These are phyloP conservation scores for Drosophila emarginata DNA, from an alignment of 2,888 invertebrate species.

Conservation along the genomic window DNA sequence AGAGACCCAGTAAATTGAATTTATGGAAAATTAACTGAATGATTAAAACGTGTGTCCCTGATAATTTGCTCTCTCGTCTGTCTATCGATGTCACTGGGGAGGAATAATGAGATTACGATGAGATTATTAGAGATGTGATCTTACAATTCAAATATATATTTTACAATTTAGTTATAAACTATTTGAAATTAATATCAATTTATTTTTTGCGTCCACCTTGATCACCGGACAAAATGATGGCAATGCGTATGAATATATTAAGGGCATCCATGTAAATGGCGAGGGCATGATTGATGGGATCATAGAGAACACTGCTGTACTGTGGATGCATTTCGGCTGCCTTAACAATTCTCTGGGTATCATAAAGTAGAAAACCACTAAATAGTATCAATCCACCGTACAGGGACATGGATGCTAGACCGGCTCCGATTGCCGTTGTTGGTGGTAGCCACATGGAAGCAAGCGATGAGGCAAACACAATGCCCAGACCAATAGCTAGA, in stretches of 20 bases:
- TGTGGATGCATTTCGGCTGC: constrained; percentile 92
- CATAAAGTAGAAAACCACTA: constrained; percentile 95
- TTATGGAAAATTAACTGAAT: constrained; percentile 48
- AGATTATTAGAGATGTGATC: background rate
- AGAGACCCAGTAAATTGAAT: background rate
- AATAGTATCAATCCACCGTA: constrained; percentile 98
- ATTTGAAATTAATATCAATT: constrained; percentile 17
- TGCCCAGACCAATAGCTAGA: constrained; percentile 96
- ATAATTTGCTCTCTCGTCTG: constrained; percentile 35
- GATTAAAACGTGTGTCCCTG: constrained; percentile 44
- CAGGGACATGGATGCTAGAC: constrained; percentile 92
- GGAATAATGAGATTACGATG: background rate
- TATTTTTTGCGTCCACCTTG: constrained; percentile 52
- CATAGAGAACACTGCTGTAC: constrained; percentile 87
- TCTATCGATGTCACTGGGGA: no score
- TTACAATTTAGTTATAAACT: constrained; percentile 14
- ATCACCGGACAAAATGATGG: constrained; percentile 91
- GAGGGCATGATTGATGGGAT: constrained; percentile 97
- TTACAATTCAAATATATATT: background rate
- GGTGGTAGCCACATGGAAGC: constrained; percentile 96
- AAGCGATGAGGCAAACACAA: constrained; percentile 95
- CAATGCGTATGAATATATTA: constrained; percentile 98
- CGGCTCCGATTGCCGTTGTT: constrained; percentile 94
- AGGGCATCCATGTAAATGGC: constrained; percentile 97
- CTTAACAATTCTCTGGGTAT: constrained; percentile 95